These are phyloP conservation scores for Sarcophaga peregrina DNA, from an alignment of 1,140 invertebrate genomes.

Conservation along the genomic window DNA sequence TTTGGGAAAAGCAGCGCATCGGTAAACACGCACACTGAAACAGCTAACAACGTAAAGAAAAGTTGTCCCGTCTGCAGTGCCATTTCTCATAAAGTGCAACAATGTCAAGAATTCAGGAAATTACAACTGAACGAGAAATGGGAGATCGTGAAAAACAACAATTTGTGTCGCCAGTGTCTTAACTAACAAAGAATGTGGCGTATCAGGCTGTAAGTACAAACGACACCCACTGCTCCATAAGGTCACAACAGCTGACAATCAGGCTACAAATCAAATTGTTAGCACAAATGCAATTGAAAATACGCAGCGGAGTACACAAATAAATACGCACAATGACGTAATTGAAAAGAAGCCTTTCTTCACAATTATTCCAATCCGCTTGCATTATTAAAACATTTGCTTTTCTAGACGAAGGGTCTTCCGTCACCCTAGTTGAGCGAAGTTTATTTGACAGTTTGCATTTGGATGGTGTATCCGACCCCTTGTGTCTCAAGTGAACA, in stretches of 20 bases:
- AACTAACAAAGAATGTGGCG: conserved; percentile 29
- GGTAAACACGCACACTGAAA: conserved; percentile 19
- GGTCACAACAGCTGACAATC: neutral
- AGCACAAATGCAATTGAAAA: neutral
- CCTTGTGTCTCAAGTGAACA: too few species aligned
- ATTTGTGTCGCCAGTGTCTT: conserved; percentile 29
- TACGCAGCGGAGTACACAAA: neutral
- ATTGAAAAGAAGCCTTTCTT: neutral
- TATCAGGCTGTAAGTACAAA: conserved; percentile 21
- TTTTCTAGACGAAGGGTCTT: conserved; percentile 35
- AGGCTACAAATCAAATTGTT: neutral
- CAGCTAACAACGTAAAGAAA: neutral
- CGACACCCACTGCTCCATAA: conserved; percentile 34
- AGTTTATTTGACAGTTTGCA: too few species aligned
- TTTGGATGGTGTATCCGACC: too few species aligned
- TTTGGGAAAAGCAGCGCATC: too few species aligned
- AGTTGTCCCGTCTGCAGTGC: conserved; percentile 10
- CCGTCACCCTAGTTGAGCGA: too few species aligned
- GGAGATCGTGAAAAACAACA: conserved; percentile 12
- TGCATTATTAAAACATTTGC: conserved; percentile 19
- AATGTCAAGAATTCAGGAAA: neutral
- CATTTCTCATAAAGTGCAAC: neutral
- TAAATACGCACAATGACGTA: neutral
- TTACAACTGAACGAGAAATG: neutral
- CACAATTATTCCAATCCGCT: conserved; percentile 31